Evolutionary conservation across 1,140 invertebrate species (phyloP), one percentile per base, ranked within the genome.

Genomic region (Glossosoma conforme): DNA sequence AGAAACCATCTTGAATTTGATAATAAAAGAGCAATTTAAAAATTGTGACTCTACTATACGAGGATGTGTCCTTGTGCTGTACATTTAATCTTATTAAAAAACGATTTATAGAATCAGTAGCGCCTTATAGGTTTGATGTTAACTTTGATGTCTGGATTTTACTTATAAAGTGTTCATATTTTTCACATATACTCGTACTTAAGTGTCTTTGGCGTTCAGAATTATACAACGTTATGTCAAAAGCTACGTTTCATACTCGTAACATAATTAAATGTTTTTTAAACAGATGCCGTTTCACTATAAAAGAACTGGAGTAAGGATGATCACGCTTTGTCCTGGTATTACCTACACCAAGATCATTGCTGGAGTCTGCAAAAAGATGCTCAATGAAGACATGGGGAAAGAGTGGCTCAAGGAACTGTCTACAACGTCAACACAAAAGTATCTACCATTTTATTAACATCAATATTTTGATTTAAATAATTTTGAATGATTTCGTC

Each of bases 251-350:
- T n/a, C n/a, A n/a, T n/a, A n/a, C n/a, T n/a, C n/a, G n/a, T n/a
- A n/a, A n/a, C n/a, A n/a, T n/a, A n/a, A 28, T 28, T 8, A n/a
- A 8, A 28, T 28, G 6, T 28, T 28, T n/a, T 28, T 37, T 56
- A 63, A 63, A n/a, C 44, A 74, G 69, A 58, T 60, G 51, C 58
- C 65, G 5, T 56, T 52, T 14, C 50, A 60, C 30, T 67, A 61
- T 52, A 36, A 56, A 20, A 63, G 61, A 18, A 66, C 64, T 11
- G 61, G 70, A 40, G 72, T 77, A 3, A 62, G 70, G 1, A 63
- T 75, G 33, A 51, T 75, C 19, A 67, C 66, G 6, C 64, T 75
- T 3, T 76, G 74, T 52, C 65, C 74, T 3, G 74, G 74, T 1
- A 64, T 68, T 4, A 76, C 74, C 1, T 69, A 74, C 55, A 77